phyloP scores from a whole-genome alignment of 1,140 invertebrate species.

The Dreissena polymorpha region DNA sequence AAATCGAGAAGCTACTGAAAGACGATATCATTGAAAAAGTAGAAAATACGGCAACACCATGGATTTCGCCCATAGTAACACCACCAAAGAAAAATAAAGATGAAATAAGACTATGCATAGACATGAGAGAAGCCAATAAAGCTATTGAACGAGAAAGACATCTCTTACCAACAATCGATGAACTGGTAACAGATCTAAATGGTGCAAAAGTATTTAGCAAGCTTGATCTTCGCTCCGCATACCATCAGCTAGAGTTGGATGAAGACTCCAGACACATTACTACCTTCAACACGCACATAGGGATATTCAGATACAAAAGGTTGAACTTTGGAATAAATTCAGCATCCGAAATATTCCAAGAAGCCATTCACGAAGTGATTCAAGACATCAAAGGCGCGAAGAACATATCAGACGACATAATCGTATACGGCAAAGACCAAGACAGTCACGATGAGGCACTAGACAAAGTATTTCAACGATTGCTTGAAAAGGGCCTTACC shows the following conservation, averaged over 20 bases:
- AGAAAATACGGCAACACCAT: slow-evolving; percentile 12
- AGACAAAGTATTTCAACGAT: slow-evolving; percentile 7
- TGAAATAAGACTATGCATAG: too few species aligned
- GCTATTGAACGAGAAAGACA: slow-evolving; percentile 64
- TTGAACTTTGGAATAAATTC: slow-evolving; percentile 52
- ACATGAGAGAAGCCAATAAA: too few species aligned
- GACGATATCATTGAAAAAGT: slow-evolving; percentile 45
- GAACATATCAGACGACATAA: slow-evolving; percentile 65
- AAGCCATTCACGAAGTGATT: slow-evolving; percentile 36
- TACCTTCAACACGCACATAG: slow-evolving; percentile 51
- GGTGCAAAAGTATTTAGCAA: slow-evolving; percentile 53
- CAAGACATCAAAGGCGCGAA: slow-evolving; percentile 43
- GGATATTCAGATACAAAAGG: slow-evolving; percentile 45
- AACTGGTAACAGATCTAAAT: slow-evolving; percentile 64
- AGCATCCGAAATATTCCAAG: slow-evolving; percentile 47
- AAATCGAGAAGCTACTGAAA: slow-evolving; percentile 36
- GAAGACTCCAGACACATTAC: slow-evolving; percentile 48
- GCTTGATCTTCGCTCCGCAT: slow-evolving; percentile 53
- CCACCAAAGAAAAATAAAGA: slow-evolving; percentile 55
- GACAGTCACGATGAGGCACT: slow-evolving; percentile 64
- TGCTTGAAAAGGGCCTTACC: not conserved
- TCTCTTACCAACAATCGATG: slow-evolving; percentile 67
- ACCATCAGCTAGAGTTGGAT: slow-evolving; percentile 55
- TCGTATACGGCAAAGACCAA: slow-evolving; percentile 50
- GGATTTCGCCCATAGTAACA: slow-evolving; percentile 36